Evolutionary conservation across 2,888 invertebrate species (phyloP).

Genomic region (Pseudoips prasinana): DNA sequence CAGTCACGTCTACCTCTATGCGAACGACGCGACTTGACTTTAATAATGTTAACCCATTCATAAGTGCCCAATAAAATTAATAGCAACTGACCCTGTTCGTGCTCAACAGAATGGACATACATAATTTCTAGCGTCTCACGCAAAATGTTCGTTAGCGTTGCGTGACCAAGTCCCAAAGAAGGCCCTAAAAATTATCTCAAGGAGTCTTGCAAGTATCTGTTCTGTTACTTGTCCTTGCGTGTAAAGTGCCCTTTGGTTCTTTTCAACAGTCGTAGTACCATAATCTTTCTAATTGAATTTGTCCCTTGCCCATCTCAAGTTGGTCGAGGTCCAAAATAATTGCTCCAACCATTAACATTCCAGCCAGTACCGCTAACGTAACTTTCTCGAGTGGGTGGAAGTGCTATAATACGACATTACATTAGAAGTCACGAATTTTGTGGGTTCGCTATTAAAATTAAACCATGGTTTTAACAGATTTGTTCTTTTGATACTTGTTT

Average conservation of each 20-base stretch:
- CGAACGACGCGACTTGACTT: constrained; percentile 54
- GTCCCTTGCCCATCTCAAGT: constrained; percentile 47
- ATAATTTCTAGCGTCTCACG: constrained; percentile 21
- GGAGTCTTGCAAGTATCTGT: too few species aligned
- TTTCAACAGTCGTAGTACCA: constrained; percentile 13
- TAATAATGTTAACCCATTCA: constrained; percentile 53
- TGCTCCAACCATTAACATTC: constrained; percentile 66
- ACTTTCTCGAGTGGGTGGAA: constrained; percentile 57
- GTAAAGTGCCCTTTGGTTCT: constrained; percentile 21
- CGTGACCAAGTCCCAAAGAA: constrained; percentile 26
- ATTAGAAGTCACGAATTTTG: constrained; percentile 45
- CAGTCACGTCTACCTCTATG: constrained; percentile 56
- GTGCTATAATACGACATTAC: constrained; percentile 42
- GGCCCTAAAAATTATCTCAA: constrained; percentile 20
- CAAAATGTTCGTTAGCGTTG: constrained; percentile 33
- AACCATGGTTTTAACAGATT: constrained; percentile 20
- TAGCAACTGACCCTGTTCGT: constrained; percentile 27
- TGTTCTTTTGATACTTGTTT: constrained; percentile 2
- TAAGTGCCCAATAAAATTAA: constrained; percentile 41
- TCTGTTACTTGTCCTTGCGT: constrained; percentile 23
- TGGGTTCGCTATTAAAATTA: constrained; percentile 28
- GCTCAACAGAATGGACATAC: constrained; percentile 14
- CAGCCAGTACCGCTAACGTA: constrained; percentile 45
- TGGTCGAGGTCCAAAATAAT: constrained; percentile 52
- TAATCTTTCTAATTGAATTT: constrained; percentile 40